Conservation (phyloP, 2,888 invertebrate genomes). For the Dromius quadrimaculatus region DNA sequence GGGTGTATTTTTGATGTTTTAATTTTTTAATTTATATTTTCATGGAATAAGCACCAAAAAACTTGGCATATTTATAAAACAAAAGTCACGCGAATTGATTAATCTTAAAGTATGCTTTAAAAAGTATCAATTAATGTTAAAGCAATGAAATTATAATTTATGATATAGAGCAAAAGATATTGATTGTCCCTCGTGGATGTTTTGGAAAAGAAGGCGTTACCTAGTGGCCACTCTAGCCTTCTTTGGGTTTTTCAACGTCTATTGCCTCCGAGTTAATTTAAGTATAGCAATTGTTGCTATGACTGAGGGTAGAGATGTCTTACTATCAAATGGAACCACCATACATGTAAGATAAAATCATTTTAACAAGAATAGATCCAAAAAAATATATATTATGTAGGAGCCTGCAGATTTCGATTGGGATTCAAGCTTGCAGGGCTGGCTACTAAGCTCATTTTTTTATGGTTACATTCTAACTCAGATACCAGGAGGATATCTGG, state of each 20-base stretch:
- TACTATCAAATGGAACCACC: constrained; percentile 74
- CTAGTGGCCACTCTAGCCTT: constrained; percentile 82
- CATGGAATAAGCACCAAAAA: too few relatives aligned
- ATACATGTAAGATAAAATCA: constrained; percentile 68
- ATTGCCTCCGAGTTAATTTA: constrained; percentile 86
- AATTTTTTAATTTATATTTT: too few relatives aligned
- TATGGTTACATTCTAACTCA: constrained; percentile 90
- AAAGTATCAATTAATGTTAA: background rate
- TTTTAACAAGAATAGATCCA: background rate
- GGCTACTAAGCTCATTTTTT: constrained; percentile 88
- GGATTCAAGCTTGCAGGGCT: constrained; percentile 81
- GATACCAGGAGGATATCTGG: constrained; percentile 86
- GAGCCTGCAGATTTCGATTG: constrained; percentile 78
- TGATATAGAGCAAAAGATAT: constrained; percentile 35
- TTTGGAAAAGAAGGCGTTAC: constrained; percentile 81
- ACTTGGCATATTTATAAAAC: background rate
- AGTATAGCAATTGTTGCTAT: constrained; percentile 95
- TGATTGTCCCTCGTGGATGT: constrained; percentile 69
- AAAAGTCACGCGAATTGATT: background rate
- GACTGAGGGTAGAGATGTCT: constrained; percentile 78
- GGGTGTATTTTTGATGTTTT: too few relatives aligned
- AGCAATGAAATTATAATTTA: background rate
- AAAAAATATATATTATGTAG: background rate
- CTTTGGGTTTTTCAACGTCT: constrained; percentile 84
- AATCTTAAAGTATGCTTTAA: constrained; percentile 4